Percentiles rank a stretch among this genome's conserved stretches.
Evolutionary conservation across 35 echinoderm and acorn worm genomes (phyloP).

Genomic region (Heliocidaris erythrogramma): DNA sequence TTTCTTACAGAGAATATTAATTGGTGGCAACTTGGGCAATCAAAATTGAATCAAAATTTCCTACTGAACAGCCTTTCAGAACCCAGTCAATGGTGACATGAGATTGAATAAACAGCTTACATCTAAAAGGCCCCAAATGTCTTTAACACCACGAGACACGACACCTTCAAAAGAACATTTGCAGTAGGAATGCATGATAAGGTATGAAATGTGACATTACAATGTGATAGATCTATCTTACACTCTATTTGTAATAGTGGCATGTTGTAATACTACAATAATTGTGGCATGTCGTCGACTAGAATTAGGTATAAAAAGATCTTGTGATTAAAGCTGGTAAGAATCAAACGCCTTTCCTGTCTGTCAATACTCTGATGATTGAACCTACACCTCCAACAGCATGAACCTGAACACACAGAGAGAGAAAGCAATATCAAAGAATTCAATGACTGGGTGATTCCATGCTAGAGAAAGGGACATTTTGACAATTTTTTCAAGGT

Average conservation of each 20-base stretch:
- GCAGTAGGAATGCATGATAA: not conserved
- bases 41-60: too few species aligned
- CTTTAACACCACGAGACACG: too few species aligned
- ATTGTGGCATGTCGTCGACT: not conserved
- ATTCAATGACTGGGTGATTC: not conserved
- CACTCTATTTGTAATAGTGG: not conserved
- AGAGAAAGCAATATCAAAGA: constrained; percentile 34
- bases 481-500: too few species aligned
- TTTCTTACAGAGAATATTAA: too few species aligned
- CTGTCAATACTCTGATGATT: constrained; percentile 88
- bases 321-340: not conserved
- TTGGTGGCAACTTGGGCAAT: too few species aligned
- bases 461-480: too few species aligned
- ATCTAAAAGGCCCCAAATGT: too few species aligned
- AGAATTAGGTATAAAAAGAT: not conserved
- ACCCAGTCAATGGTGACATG: too few species aligned
- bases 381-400: constrained; percentile 82
- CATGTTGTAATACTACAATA: not conserved
- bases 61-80: too few species aligned
- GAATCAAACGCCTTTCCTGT: constrained; percentile 84
- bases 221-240: not conserved
- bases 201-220: not conserved
- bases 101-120: too few species aligned
- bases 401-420: constrained; percentile 66
- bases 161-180: too few species aligned